phyloP scores from a whole-genome alignment of 2,888 invertebrate species.

The Harpalus rufipes region DNA sequence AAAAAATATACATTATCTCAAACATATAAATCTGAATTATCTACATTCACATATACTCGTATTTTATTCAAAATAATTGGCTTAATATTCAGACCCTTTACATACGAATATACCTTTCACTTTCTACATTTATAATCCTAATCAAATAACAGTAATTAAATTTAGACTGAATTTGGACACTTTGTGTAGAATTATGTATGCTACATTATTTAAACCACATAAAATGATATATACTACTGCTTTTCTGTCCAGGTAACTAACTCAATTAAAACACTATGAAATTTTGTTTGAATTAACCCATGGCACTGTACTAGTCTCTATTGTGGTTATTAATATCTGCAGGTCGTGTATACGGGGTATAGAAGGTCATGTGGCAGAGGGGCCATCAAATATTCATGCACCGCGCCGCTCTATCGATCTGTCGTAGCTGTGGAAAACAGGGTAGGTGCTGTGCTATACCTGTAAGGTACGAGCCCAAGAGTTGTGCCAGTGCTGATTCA shows the following conservation, averaged over 20 bases:
- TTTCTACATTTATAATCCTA: no score
- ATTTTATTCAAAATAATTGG: no score
- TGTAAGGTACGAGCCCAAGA: slow-evolving; percentile 26
- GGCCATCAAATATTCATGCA: slow-evolving; percentile 76
- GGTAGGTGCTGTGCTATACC: slow-evolving; percentile 30
- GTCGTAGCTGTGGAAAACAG: slow-evolving; percentile 1
- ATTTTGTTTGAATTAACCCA: neutral
- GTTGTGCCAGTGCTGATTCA: neutral
- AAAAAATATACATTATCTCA: no score
- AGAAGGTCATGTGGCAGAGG: slow-evolving; percentile 69
- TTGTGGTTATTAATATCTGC: slow-evolving; percentile 34
- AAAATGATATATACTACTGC: neutral
- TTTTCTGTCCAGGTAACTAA: neutral
- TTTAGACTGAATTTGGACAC: no score
- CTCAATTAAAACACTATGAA: neutral
- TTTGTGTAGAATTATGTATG: no score
- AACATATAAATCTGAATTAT: no score
- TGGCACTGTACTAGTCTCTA: neutral
- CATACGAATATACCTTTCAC: no score
- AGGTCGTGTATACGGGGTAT: slow-evolving; percentile 11
- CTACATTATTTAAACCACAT: no score
- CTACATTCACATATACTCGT: no score
- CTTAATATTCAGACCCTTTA: no score
- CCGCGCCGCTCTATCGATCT: slow-evolving; percentile 74
- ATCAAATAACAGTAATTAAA: no score